Evolutionary conservation across 1,140 invertebrate genomes (phyloP), one percentile per base, ranked within the genome.

Genomic region (Ericerus pela): DNA sequence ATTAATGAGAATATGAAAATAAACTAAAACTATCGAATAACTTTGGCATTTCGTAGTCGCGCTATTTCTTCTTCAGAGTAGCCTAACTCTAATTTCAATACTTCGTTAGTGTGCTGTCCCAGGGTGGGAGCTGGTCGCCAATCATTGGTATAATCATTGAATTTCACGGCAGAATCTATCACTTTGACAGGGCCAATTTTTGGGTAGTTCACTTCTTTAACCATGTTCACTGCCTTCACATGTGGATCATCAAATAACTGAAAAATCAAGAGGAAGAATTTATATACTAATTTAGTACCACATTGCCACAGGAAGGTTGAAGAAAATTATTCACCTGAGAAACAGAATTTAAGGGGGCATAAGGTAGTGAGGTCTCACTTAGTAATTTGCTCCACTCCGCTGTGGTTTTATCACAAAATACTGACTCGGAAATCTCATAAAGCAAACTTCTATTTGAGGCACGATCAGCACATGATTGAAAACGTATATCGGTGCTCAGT

Each of bases 261-360:
- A n/a, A 63, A 51, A 27, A 33, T n/a, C n/a, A n/a, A n/a, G n/a
- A n/a, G n/a, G n/a, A 14, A 41, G n/a, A 41, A 41, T 16, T 4
- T n/a, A n/a, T 8, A 20, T n/a, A n/a, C 14, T 24, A 24, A 2
- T 11, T 22, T 51, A 3, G 20, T 22, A 27, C 20, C 20, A 16
- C 26, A 51, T 22, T 43, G 8, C 8, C 8, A 8, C 6, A 11
- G 18, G 8, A 43, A 20, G 38, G 26, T 51, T 27, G 22, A 6
- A 27, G 4, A 30, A 33, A 33, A 31, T 11, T 18, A 36, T 33
- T 56, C 66, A 75, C 74, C 64, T 92, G 77, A 55, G 76, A 69
- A 65, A 96, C 80, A 14, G 73, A 80, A 72, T 98, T 97, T 1
- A 97, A 79, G 0, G 88, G 89, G 0, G 90, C 93, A 67, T 82